Evolutionary conservation across 2,113 vertebrate species (phyloP).

Genomic region (Arothron firmamentum): DNA sequence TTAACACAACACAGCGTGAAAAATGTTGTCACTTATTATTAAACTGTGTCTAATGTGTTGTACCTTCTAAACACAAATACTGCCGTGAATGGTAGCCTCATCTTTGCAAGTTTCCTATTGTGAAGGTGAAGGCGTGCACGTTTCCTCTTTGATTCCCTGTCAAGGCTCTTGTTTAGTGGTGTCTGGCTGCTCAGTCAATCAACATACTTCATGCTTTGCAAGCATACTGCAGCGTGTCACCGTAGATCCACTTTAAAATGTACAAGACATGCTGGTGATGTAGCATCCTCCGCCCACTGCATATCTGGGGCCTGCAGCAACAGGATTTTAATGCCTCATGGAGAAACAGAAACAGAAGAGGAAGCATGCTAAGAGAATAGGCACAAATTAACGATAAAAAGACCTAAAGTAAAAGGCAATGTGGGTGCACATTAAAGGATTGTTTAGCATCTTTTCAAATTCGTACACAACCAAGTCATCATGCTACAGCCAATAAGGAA

Average conservation of each 20-base stretch:
- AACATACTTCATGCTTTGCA: constrained; percentile 25
- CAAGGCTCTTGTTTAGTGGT: background rate
- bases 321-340: constrained; percentile 29
- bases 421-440: constrained; percentile 14
- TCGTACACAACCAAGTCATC: background rate
- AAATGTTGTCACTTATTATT: no score
- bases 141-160: background rate
- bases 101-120: no score
- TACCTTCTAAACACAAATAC: background rate
- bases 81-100: background rate
- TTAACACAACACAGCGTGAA: background rate
- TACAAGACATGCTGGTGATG: constrained; percentile 21
- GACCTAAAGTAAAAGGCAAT: constrained; percentile 8
- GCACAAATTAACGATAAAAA: constrained; percentile 25
- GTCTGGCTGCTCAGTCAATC: constrained; percentile 28
- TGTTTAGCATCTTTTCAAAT: constrained; percentile 1
- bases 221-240: background rate
- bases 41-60: no score
- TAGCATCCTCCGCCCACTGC: constrained; percentile 1
- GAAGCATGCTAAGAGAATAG: constrained; percentile 16
- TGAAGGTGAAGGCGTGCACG: background rate
- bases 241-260: constrained; percentile 24
- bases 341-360: constrained; percentile 25
- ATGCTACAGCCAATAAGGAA: no score
- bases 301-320: constrained; percentile 45